Evolutionary conservation across 1,140 invertebrate genomes (phyloP).

Genomic region (Harlomillsia oculata): DNA sequence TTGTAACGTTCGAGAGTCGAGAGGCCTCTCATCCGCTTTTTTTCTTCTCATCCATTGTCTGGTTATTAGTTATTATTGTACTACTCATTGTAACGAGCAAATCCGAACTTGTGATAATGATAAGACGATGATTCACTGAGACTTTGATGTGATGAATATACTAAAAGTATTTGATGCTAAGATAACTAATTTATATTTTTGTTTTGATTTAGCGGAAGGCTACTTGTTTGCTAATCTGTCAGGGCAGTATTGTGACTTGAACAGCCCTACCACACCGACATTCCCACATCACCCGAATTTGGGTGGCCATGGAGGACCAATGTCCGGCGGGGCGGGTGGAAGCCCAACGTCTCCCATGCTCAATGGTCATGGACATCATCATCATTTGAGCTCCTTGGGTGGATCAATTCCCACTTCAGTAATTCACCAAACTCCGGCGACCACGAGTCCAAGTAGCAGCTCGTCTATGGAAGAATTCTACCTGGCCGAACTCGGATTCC

Average conservation of each 20-base stretch:
- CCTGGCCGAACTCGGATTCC: slow-evolving; percentile 72
- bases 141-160: too few relatives aligned
- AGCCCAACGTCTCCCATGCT: slow-evolving; percentile 28
- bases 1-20: too few relatives aligned
- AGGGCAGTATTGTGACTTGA: slow-evolving; percentile 34
- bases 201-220: slow-evolving; percentile 27
- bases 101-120: too few relatives aligned
- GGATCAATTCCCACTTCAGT: slow-evolving; percentile 56
- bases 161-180: too few relatives aligned
- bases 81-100: too few relatives aligned
- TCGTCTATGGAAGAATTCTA: slow-evolving; percentile 69
- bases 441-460: slow-evolving; percentile 43
- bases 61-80: too few relatives aligned
- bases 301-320: slow-evolving; percentile 8
- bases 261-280: slow-evolving; percentile 32
- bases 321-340: slow-evolving; percentile 11
- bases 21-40: too few relatives aligned
- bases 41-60: too few relatives aligned
- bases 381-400: slow-evolving; percentile 40
- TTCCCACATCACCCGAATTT: slow-evolving; percentile 32
- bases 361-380: slow-evolving; percentile 26
- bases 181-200: slow-evolving; percentile 4
- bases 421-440: slow-evolving; percentile 56
- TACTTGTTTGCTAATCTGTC: slow-evolving; percentile 31
- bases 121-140: too few relatives aligned